phyloP scores from a whole-genome alignment of 2,797 vertebrate genomes.

The Avahi laniger region DNA sequence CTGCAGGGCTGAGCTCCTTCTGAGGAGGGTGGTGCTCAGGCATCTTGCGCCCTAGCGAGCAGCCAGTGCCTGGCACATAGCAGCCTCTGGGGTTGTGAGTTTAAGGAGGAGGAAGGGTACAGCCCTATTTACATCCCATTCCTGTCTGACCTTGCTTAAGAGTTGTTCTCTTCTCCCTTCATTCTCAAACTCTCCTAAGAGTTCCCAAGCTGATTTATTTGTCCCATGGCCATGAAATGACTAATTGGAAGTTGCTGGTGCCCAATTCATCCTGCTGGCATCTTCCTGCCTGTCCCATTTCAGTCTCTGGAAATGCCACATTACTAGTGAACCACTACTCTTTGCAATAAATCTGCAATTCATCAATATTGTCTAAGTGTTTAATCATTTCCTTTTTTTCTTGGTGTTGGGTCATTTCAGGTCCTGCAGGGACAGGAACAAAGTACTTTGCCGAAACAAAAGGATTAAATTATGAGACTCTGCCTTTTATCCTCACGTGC shows the following conservation, averaged over 20 bases:
- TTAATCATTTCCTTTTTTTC: conserved; percentile 61
- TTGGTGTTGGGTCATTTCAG: conserved; percentile 45
- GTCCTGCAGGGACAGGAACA: conserved; percentile 57
- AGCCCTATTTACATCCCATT: no score
- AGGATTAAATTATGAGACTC: conserved; percentile 75
- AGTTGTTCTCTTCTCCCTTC: neutral
- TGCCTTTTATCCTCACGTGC: conserved; percentile 70
- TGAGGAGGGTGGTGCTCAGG: neutral
- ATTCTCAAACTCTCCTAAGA: neutral
- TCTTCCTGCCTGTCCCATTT: neutral
- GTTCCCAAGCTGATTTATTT: neutral
- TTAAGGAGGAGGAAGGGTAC: neutral
- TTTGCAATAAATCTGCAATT: conserved; percentile 32
- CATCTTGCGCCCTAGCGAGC: rapidly evolving
- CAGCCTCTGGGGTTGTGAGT: no score
- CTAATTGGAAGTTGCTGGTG: neutral
- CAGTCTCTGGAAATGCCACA: neutral
- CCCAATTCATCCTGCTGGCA: neutral
- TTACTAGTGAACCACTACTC: neutral
- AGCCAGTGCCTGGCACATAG: neutral
- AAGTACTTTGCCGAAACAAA: conserved; percentile 60
- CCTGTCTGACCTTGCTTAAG: neutral
- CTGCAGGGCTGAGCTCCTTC: neutral
- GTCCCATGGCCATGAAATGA: neutral
- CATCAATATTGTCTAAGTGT: conserved; percentile 53